Percentiles rank a stretch among this genome's conserved stretches.
phyloP scores from a whole-genome alignment of 2,888 invertebrate species.

The Brachypterus glaber region DNA sequence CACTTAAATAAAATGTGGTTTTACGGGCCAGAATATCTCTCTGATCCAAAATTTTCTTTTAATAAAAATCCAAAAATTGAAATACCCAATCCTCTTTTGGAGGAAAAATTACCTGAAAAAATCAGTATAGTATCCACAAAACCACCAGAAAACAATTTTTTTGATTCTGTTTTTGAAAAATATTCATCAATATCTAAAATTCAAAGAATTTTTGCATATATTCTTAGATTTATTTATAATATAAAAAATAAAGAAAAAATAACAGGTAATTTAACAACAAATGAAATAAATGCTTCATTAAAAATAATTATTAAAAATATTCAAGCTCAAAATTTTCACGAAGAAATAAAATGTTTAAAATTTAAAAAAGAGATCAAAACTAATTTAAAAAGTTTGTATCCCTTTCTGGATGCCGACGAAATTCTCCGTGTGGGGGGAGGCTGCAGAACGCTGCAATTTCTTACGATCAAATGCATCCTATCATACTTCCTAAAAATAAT shows the following conservation, averaged over 20 bases:
- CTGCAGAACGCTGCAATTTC: constrained; percentile 11
- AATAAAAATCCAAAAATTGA: no score
- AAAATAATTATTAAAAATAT: not conserved
- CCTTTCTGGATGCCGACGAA: not conserved
- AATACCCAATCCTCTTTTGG: not conserved
- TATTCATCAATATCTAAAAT: not conserved
- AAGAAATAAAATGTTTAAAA: not conserved
- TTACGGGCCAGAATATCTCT: not conserved
- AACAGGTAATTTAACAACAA: not conserved
- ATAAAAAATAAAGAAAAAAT: not conserved
- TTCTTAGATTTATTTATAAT: not conserved
- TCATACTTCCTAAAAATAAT: no score
- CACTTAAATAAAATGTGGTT: not conserved
- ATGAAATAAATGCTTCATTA: not conserved
- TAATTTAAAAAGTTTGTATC: constrained; percentile 6
- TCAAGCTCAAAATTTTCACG: not conserved
- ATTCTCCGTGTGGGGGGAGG: not conserved
- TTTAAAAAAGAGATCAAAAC: no score
- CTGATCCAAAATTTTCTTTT: not conserved
- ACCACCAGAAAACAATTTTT: not conserved
- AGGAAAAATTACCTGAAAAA: not conserved
- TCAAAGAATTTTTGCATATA: not conserved
- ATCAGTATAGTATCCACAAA: not conserved
- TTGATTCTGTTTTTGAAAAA: not conserved
- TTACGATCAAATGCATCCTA: no score